A percentile compares a stretch with the other conserved stretches of the same genome.
Evolutionary conservation across 2,888 invertebrate species (phyloP).

Genomic region (Zootermopsis nevadensis): DNA sequence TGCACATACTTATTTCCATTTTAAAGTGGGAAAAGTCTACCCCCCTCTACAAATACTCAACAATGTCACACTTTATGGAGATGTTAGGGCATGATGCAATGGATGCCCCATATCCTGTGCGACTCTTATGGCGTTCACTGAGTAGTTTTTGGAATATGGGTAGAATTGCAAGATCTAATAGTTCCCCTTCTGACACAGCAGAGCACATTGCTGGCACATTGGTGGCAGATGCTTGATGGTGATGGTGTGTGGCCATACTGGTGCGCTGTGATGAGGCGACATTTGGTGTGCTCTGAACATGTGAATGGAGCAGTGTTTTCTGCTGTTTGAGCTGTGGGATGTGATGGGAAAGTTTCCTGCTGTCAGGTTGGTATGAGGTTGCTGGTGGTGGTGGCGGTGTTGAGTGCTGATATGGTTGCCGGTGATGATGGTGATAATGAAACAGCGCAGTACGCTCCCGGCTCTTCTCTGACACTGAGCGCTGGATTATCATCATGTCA

Average conservation of each 20-base stretch:
- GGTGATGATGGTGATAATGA: conserved; percentile 35
- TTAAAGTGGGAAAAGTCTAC: not conserved
- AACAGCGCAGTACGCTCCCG: conserved; percentile 63
- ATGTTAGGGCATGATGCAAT: conserved; percentile 94
- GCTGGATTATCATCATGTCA: conserved; percentile 61
- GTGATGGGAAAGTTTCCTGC: conserved; percentile 51
- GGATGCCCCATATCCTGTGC: conserved; percentile 76
- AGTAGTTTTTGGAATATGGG: conserved; percentile 94
- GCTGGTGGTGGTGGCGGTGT: conserved; percentile 48
- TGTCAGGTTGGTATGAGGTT: conserved; percentile 57
- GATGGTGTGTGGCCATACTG: conserved; percentile 31
- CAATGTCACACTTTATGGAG: conserved; percentile 95
- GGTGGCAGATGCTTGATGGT: conserved; percentile 56
- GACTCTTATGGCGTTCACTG: conserved; percentile 80
- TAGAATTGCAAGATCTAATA: conserved; percentile 86
- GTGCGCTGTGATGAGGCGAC: conserved; percentile 64
- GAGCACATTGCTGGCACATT: conserved; percentile 71
- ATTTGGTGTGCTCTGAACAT: conserved; percentile 73
- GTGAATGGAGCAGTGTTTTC: conserved; percentile 58
- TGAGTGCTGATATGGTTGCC: conserved; percentile 54
- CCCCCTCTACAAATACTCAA: conserved; percentile 84
- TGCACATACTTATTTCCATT: too few species aligned
- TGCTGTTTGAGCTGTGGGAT: conserved; percentile 61
- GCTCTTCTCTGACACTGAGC: conserved; percentile 69
- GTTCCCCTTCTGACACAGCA: conserved; percentile 85